Conservation (phyloP, 2,888 invertebrate species). For the Netelia inedita region DNA sequence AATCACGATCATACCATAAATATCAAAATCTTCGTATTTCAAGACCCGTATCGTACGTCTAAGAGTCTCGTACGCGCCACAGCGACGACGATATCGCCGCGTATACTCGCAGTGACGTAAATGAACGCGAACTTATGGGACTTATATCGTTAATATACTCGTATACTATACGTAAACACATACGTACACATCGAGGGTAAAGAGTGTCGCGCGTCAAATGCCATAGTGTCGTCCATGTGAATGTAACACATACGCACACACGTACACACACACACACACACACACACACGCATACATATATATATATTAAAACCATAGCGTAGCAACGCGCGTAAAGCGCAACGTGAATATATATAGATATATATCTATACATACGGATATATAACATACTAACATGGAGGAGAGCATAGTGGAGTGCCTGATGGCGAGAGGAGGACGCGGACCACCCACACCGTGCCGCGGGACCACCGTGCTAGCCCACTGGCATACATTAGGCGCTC, state of each 20-base stretch:
- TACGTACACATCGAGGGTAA: not conserved
- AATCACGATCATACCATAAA: too few relatives aligned
- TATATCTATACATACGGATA: conserved; percentile 46
- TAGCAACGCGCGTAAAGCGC: conserved; percentile 57
- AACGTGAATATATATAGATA: conserved; percentile 50
- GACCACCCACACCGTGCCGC: conserved; percentile 85
- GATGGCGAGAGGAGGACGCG: conserved; percentile 82
- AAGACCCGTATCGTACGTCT: too few relatives aligned
- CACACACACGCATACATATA: not conserved
- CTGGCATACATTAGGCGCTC: conserved; percentile 85
- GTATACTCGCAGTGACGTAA: conserved; percentile 53
- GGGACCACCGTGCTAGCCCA: conserved; percentile 85
- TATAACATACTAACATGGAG: conserved; percentile 55
- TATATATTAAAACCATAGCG: conserved; percentile 39
- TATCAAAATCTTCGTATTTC: too few relatives aligned
- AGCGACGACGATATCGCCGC: not conserved
- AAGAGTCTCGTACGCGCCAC: not conserved
- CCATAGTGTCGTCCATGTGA: conserved; percentile 1
- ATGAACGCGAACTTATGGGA: conserved; percentile 43
- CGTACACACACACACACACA: not conserved
- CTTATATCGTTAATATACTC: conserved; percentile 22
- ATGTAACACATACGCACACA: not conserved
- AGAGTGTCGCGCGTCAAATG: conserved; percentile 56
- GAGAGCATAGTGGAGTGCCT: conserved; percentile 81
- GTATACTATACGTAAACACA: conserved; percentile 13